Percentiles rank a stretch among this genome's conserved stretches.
Conservation (phyloP, 2,113 vertebrate species). For the Mobula hypostoma region DNA sequence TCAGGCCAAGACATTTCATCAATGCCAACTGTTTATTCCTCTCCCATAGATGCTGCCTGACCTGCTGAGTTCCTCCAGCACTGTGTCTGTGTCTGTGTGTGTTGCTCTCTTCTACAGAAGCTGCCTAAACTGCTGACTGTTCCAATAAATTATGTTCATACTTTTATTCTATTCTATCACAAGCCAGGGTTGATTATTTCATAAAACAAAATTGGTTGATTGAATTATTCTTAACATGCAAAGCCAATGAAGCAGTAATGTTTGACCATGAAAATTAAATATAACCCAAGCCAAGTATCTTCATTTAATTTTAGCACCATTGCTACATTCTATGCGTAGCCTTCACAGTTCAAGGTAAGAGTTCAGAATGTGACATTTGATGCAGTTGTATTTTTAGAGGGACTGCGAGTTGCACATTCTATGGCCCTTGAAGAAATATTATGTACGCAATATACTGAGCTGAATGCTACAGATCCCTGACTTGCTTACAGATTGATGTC, state of each 20-base stretch:
- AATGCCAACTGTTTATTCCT: too few relatives aligned
- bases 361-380: neutral
- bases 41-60: too few relatives aligned
- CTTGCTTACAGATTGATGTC: neutral
- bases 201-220: neutral
- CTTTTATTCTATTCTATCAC: neutral
- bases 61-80: too few relatives aligned
- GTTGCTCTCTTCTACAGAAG: too few relatives aligned
- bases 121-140: too few relatives aligned
- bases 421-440: neutral
- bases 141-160: too few relatives aligned
- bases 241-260: neutral
- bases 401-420: constrained; percentile 14
- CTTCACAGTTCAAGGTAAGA: neutral
- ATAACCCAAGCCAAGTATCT: neutral
- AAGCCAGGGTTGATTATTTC: neutral
- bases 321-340: neutral
- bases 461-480: neutral
- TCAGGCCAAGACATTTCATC: too few relatives aligned
- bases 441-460: neutral
- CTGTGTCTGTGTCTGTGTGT: too few relatives aligned
- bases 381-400: neutral
- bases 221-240: neutral
- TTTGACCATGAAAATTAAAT: too few relatives aligned
- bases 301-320: neutral